Evolutionary conservation across 2,888 invertebrate genomes (phyloP).

Genomic region (Atethmia centrago): DNA sequence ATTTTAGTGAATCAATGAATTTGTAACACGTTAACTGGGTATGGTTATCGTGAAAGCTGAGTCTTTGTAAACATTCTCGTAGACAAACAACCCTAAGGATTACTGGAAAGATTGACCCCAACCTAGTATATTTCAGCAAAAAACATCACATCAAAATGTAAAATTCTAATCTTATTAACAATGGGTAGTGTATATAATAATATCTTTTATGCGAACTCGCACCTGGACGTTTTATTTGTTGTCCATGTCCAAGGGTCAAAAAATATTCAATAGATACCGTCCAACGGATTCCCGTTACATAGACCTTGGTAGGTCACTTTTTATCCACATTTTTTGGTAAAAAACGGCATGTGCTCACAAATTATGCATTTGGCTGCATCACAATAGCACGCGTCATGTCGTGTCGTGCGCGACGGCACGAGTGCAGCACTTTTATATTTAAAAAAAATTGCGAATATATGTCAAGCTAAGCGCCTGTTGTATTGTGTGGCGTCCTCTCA

Average conservation of each 20-base stretch:
- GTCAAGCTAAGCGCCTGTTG: conserved; percentile 82
- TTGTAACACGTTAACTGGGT: not conserved
- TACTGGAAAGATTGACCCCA: conserved; percentile 56
- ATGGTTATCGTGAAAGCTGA: not conserved
- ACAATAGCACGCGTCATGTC: conserved; percentile 80
- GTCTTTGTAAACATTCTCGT: not conserved
- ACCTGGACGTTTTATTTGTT: conserved; percentile 86
- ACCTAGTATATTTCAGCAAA: conserved; percentile 53
- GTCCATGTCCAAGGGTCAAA: conserved; percentile 87
- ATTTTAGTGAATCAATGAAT: not conserved
- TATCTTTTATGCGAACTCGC: conserved; percentile 81
- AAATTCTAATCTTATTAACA: conserved; percentile 69
- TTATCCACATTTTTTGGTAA: conserved; percentile 80
- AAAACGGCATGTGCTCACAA: conserved; percentile 89
- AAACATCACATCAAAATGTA: conserved; percentile 62
- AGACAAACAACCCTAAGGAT: conserved; percentile 13
- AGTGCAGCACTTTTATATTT: conserved; percentile 78
- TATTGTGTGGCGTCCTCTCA: conserved; percentile 77
- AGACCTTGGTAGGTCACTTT: conserved; percentile 87
- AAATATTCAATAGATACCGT: conserved; percentile 84
- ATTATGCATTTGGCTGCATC: conserved; percentile 89
- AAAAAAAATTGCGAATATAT: conserved; percentile 82
- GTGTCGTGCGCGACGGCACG: conserved; percentile 76
- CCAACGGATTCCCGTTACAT: conserved; percentile 85
- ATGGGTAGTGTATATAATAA: conserved; percentile 71